Evolutionary conservation across 37 sponge, comb jelly and placozoan species (phyloP), one percentile per base, ranked within the genome.

Genomic region (Geodia barretti): DNA sequence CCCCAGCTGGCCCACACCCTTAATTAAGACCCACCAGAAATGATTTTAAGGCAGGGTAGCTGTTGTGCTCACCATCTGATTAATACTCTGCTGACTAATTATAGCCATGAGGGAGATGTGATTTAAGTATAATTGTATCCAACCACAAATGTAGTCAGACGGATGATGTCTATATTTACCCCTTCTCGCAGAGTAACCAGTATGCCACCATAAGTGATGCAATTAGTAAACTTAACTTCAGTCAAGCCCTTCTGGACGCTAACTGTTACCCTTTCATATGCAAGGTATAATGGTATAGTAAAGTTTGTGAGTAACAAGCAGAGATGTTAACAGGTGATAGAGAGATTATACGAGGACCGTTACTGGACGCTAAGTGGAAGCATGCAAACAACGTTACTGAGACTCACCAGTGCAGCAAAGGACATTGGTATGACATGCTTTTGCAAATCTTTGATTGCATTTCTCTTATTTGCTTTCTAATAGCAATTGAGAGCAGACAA

Each of bases 231-330:
- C 62, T 85, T 23, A 77, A 70, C 65, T 85, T 85, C 34, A 60
- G 42, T 1, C 54, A 62, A 29, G 86, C 78, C 1, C 73, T 85
- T 29, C 42, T 62, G 4, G 73, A 85, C 63, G 66, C 78, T 34
- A 78, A 78, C 38, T 85, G 79, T 35, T 85, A 72, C 64, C 72
- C 72, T 25, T 85, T 78, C 79, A 78, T 85, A 17, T 85, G 79
- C 79, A 70, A 72, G 54, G 86, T 85, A 32, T 33, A 21, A 58
- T 58, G 11, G 17, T 21, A 58, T 35, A 70, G 39, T 21, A 37
- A 70, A n/a, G n/a, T n/a, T n/a, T n/a, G n/a, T n/a, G n/a, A n/a
- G n/a, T n/a, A n/a, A n/a, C n/a, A n/a, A n/a, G n/a, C n/a, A n/a
- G n/a, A n/a, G n/a, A n/a, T n/a, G n/a, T 42, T 7, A 31, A 31